phyloP scores from a whole-genome alignment of 2,797 vertebrate species.

The Semotilus atromaculatus region DNA sequence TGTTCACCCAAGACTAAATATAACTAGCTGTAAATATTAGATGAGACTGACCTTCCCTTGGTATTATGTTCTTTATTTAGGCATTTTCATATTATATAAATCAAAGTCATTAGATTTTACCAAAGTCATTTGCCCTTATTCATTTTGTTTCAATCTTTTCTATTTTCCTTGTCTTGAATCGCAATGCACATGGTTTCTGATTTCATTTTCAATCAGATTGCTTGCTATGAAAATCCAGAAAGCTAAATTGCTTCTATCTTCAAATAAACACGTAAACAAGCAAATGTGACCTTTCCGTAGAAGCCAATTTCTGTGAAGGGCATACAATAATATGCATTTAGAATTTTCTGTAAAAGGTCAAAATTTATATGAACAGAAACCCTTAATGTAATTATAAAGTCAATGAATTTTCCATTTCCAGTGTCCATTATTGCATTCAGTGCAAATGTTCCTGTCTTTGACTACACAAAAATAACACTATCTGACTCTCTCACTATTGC shows the following conservation, averaged over 20 bases:
- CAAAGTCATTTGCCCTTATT: neutral
- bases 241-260: neutral
- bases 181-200: neutral
- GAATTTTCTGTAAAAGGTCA: constrained; percentile 28
- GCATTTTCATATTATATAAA: neutral
- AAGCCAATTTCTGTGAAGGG: constrained; percentile 26
- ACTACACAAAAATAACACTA: neutral
- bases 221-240: constrained; percentile 20
- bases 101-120: neutral
- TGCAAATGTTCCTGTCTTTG: neutral
- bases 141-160: constrained; percentile 16
- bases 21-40: neutral
- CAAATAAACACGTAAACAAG: neutral
- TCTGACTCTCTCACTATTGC: neutral
- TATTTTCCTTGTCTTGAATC: neutral
- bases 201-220: neutral
- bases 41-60: neutral
- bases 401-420: neutral
- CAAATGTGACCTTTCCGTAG: constrained; percentile 17
- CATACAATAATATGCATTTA: constrained; percentile 15
- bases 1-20: neutral
- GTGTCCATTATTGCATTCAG: neutral
- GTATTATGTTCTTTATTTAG: neutral
- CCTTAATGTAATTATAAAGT: neutral
- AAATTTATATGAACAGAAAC: neutral